A percentile compares a stretch with the other conserved stretches of the same genome.
Conservation (phyloP, 1,140 invertebrate genomes). For the Drosophila biarmipes region DNA sequence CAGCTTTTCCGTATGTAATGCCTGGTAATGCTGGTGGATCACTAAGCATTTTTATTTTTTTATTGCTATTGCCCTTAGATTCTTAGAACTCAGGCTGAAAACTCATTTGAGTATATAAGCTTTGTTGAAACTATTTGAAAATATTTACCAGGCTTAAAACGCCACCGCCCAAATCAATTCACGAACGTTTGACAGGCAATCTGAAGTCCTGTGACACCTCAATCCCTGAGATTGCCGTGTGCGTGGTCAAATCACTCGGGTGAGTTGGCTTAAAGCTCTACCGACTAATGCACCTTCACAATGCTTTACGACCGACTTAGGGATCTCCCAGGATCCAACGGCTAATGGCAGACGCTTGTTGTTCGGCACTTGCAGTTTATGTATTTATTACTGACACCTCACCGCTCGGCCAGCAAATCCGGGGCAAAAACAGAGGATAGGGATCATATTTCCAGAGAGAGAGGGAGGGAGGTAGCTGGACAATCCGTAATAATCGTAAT, state of each 20-base stretch:
- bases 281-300: slow-evolving; percentile 55
- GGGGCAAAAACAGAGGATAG: slow-evolving; percentile 1
- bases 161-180: slow-evolving; percentile 9
- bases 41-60: too few relatives aligned
- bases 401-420: slow-evolving; percentile 49
- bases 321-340: slow-evolving; percentile 6
- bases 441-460: slow-evolving; percentile 34
- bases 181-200: slow-evolving; percentile 12
- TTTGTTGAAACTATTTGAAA: background rate
- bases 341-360: slow-evolving; percentile 41
- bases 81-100: too few relatives aligned
- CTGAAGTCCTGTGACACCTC: slow-evolving; percentile 26
- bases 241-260: slow-evolving; percentile 13
- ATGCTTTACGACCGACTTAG: slow-evolving; percentile 56
- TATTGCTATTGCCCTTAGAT: too few relatives aligned
- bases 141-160: background rate
- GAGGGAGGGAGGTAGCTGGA: background rate
- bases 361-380: slow-evolving; percentile 50
- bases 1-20: too few relatives aligned
- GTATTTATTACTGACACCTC: slow-evolving; percentile 63
- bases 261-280: slow-evolving; percentile 46
- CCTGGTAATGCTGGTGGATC: too few relatives aligned
- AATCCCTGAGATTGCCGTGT: slow-evolving; percentile 6
- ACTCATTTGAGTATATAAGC: background rate
- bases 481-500: slow-evolving; percentile 78